These are phyloP conservation scores for Deilephila elpenor DNA, from an alignment of 2,888 invertebrate species.

Conservation along the genomic window DNA sequence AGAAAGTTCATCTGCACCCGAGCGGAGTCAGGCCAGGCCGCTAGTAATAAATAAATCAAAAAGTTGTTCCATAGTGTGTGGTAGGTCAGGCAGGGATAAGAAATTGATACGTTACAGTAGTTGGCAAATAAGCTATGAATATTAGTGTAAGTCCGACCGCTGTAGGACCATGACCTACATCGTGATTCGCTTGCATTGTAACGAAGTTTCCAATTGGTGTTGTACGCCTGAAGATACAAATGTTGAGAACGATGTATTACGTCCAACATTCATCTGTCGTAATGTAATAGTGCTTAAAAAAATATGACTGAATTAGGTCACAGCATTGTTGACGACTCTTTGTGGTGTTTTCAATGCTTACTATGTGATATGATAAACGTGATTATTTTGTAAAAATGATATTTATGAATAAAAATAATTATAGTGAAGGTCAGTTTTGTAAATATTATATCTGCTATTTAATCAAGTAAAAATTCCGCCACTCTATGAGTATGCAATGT, in stretches of 20 bases:
- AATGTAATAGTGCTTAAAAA: neutral
- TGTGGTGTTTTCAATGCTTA: too few relatives aligned
- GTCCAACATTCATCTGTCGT: neutral
- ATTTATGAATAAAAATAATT: too few relatives aligned
- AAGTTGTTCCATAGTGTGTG: neutral
- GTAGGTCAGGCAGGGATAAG: slow-evolving; percentile 18
- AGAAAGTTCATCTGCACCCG: too few relatives aligned
- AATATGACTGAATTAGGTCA: too few relatives aligned
- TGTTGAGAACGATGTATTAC: neutral
- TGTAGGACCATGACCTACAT: slow-evolving; percentile 19
- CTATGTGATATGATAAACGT: too few relatives aligned
- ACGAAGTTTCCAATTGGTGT: slow-evolving; percentile 8
- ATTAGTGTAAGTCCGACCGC: neutral
- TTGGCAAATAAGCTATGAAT: slow-evolving; percentile 12
- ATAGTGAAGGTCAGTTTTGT: too few relatives aligned
- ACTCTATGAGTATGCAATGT: neutral
- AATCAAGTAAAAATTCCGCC: too few relatives aligned
- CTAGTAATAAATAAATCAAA: neutral
- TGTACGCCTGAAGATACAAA: neutral
- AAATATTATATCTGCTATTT: too few relatives aligned
- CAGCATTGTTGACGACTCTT: too few relatives aligned
- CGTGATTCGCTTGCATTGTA: slow-evolving; percentile 13
- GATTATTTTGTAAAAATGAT: too few relatives aligned
- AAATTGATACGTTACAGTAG: slow-evolving; percentile 9
- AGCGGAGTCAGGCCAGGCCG: too few relatives aligned